Evolutionary conservation across 2,797 vertebrate species (phyloP), one percentile per base, ranked within the genome.

Genomic region (Sitta carolinensis): DNA sequence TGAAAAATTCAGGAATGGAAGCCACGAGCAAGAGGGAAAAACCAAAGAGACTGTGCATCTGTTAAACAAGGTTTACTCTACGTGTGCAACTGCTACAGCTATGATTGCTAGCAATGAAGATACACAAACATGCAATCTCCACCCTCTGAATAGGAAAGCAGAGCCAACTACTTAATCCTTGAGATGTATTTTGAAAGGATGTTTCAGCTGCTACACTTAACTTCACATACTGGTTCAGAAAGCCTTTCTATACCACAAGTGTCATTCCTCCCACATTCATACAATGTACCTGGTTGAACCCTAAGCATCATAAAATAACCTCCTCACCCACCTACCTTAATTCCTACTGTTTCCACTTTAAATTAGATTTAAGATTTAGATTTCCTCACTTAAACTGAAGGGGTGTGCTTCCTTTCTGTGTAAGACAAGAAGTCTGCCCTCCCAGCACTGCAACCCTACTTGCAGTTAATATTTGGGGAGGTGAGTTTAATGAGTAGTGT

Each of bases 101-200:
- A 30, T 61, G 26, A 23, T 81, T 47, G 57, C 32, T 2, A 40
- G 19, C 42, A 87, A 9, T 25, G 32, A 87, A 66, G 47, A 61
- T 7, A 48, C 4, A 55, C 11, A 70, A 48, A 61, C 6, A 29
- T 0, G 4, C 17, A 62, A 29, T 6, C 14, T 18, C 13, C 36
- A 62, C 4, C 4, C 6, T 30, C 9, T 12, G 5, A 55, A 21
- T 72, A 42, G 16, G 10, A 72, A 84, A 81, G 51, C 8, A 76
- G 25, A 87, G 47, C 55, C 8, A 93, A 50, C 55, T 54, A 73
- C 27, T 25, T 34, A 51, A 0, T 30, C 29, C 26, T 9, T 0
- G 0, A 40, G 42, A 75, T 1, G 0, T 5, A 61, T 13, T 6
- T 91, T 36, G 27, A 27, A 84, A 74, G 30, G 21, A 78, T 13